Conservation (phyloP, 2,888 invertebrate genomes). For the Campoplex capitator region DNA sequence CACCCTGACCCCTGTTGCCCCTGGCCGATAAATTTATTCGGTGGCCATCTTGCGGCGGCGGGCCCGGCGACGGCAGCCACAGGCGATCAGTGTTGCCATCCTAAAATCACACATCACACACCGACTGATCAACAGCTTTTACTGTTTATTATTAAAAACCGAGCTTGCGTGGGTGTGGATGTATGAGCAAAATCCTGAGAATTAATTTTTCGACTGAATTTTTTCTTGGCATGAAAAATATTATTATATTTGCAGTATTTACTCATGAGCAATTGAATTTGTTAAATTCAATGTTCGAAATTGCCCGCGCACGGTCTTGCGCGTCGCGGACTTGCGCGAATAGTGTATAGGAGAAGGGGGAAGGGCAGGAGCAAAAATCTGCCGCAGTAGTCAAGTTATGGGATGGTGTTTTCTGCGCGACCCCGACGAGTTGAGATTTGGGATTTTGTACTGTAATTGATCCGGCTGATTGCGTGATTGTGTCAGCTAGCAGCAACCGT, state of each 20-base stretch:
- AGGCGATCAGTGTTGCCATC: background rate
- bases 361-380: no score
- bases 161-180: no score
- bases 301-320: background rate
- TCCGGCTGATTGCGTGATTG: conserved; percentile 66
- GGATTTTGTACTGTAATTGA: conserved; percentile 25
- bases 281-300: background rate
- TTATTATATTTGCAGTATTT: no score
- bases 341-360: background rate
- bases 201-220: no score
- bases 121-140: no score
- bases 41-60: conserved; percentile 75
- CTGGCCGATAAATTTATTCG: conserved; percentile 58
- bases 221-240: no score
- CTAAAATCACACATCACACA: background rate
- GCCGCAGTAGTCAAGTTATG: no score
- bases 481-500: conserved; percentile 46
- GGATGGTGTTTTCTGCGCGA: no score
- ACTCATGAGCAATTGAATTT: background rate
- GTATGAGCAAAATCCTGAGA: no score
- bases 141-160: no score
- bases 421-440: background rate
- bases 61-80: background rate
- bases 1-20: conserved; percentile 40
- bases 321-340: no score